Conservation (phyloP, 1,140 invertebrate genomes). For the Holcopasites calliopsidis region DNA sequence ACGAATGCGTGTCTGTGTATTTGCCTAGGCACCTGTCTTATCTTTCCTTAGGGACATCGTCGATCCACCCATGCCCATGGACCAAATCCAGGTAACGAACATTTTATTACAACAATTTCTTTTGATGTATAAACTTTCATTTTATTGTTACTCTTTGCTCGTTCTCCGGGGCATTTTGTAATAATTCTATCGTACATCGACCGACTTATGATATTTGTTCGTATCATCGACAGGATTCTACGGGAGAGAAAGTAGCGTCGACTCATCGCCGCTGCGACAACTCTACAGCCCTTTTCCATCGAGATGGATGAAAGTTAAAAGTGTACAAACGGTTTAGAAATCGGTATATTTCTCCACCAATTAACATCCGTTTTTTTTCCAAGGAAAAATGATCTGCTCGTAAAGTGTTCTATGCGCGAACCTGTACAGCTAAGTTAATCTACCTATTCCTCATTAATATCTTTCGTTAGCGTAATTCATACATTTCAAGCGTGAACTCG, state of each 20-base stretch:
- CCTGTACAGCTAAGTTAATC: neutral
- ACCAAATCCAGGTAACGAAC: neutral
- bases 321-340: too few relatives aligned
- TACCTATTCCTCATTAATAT: neutral
- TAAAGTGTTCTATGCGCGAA: neutral
- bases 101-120: neutral
- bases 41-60: neutral
- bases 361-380: too few relatives aligned
- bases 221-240: neutral
- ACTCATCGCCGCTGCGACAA: too few relatives aligned
- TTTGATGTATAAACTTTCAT: neutral
- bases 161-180: neutral
- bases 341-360: neutral
- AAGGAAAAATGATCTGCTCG: too few relatives aligned
- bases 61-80: neutral
- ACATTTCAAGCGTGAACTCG: neutral
- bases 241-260: neutral
- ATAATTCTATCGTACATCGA: neutral
- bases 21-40: slow-evolving; percentile 51
- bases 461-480: neutral
- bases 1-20: slow-evolving; percentile 55
- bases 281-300: neutral
- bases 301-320: neutral
- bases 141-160: neutral
- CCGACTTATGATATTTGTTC: too few relatives aligned